phyloP scores from a whole-genome alignment of 2,113 vertebrate species.

The Oenanthe melanoleuca region DNA sequence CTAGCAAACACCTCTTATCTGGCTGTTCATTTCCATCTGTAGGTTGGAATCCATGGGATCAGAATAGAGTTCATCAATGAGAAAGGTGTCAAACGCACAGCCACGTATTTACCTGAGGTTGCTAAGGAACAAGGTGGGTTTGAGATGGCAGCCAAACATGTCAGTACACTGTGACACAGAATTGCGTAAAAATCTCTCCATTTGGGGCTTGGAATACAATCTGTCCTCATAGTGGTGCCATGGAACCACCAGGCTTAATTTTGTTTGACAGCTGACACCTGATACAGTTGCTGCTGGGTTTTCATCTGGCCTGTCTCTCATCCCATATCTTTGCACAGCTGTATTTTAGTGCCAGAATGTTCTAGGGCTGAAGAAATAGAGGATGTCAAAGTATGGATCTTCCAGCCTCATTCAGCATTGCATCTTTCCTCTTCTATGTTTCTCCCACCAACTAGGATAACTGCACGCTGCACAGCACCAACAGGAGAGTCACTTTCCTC shows the following conservation, averaged over 20 bases:
- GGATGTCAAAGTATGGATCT: conserved; percentile 25
- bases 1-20: conserved; percentile 61
- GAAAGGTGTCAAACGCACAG: conserved; percentile 86
- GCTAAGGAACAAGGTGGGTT: conserved; percentile 87
- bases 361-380: conserved; percentile 31
- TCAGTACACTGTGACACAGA: neutral
- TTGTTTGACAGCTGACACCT: neutral
- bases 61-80: conserved; percentile 88
- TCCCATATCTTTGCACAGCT: neutral
- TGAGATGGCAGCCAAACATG: conserved; percentile 38
- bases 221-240: neutral
- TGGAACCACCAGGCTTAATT: neutral
- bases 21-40: conserved; percentile 63
- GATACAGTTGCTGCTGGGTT: conserved; percentile 26
- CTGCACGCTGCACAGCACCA: conserved; percentile 53
- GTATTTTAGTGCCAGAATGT: conserved; percentile 21
- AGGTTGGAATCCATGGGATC: conserved; percentile 88
- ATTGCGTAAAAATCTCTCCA: neutral
- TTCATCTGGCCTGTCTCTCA: conserved; percentile 13
- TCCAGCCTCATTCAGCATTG: conserved; percentile 29
- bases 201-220: conserved; percentile 10
- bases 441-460: conserved; percentile 43
- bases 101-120: conserved; percentile 87
- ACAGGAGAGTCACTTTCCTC: conserved; percentile 44
- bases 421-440: conserved; percentile 55